These are phyloP conservation scores for Eupeodes luniger DNA, from an alignment of 2,888 invertebrate genomes.

Conservation along the genomic window DNA sequence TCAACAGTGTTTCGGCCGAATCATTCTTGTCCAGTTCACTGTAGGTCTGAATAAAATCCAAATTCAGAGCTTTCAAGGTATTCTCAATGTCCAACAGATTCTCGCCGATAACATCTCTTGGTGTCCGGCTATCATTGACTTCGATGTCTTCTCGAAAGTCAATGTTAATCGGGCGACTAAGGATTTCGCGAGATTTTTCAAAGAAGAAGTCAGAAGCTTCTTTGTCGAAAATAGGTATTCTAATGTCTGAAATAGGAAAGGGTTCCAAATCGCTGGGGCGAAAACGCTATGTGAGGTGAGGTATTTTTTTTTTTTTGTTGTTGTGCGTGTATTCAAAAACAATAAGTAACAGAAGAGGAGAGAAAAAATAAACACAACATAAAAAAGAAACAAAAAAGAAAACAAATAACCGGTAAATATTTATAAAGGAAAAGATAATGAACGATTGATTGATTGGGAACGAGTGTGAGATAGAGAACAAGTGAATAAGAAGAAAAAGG, in stretches of 20 bases:
- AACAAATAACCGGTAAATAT: constrained; percentile 1
- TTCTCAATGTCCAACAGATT: constrained; percentile 84
- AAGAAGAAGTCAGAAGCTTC: constrained; percentile 90
- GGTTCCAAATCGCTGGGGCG: constrained; percentile 86
- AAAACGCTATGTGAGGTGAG: constrained; percentile 83
- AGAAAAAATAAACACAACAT: constrained; percentile 44
- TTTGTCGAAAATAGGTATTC: constrained; percentile 89
- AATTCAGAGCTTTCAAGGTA: constrained; percentile 83
- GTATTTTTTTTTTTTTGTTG: neutral
- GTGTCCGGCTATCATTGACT: constrained; percentile 72
- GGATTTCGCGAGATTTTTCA: constrained; percentile 88
- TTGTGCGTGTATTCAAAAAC: constrained; percentile 22
- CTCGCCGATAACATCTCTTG: constrained; percentile 82
- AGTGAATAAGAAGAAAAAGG: constrained; percentile 52
- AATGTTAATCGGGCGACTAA: constrained; percentile 86
- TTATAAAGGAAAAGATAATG: constrained; percentile 41
- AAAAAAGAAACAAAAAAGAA: constrained; percentile 30
- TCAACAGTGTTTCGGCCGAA: constrained; percentile 84
- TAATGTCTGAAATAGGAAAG: constrained; percentile 83
- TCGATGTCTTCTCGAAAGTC: constrained; percentile 79
- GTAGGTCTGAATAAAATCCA: constrained; percentile 84
- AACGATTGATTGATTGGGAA: constrained; percentile 26
- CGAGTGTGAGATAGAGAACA: constrained; percentile 35
- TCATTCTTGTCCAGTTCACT: constrained; percentile 84
- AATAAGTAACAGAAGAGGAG: constrained; percentile 40